Evolutionary conservation across 1,140 invertebrate species (phyloP), one percentile per base, ranked within the genome.

Genomic region (Drosophila kepulauana): DNA sequence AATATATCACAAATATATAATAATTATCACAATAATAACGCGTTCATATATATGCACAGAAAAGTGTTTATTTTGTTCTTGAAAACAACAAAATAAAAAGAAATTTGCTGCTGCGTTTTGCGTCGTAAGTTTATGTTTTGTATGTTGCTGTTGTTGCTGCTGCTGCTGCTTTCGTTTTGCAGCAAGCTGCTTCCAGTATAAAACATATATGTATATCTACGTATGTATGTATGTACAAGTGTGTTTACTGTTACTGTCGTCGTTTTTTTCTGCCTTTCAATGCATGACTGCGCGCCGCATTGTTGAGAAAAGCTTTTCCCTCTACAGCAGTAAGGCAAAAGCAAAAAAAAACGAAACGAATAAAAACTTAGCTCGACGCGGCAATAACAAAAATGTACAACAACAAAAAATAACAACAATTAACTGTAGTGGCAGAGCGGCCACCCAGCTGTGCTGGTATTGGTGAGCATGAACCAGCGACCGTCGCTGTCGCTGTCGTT

Each of bases 271-370:
- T 56, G 69, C 67, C 77, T 79, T 76, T 70, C 57, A 86, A 81
- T 79, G 81, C 79, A 76, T 88, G 82, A 87, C 82, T 87, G 82
- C 71, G 77, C 69, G 66, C 73, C 81, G 81, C 62, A 78, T 68
- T 79, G 77, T 70, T 46, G 75, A 70, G 68, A 86, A 86, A 86
- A 81, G 79, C 80, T 87, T 82, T 86, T 86, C 79, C 78, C 78
- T 68, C 66, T 25, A 8, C 30, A 77, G 77, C 59, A 79, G 67
- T 73, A 72, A 70, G 68, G 68, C 65, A 84, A 84, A 69, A 76
- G 81, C 20, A 25, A 25, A 25, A 25, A 20, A 20, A 25, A 25
- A 25, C 20, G 20, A 25, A 25, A 25, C 20, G 20, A 25, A 25
- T 25, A 25, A 25, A 25, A 79, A 86, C 63, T 82, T 67, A 86